Conservation (phyloP, 2,797 vertebrate genomes). For the Spinus pinus region DNA sequence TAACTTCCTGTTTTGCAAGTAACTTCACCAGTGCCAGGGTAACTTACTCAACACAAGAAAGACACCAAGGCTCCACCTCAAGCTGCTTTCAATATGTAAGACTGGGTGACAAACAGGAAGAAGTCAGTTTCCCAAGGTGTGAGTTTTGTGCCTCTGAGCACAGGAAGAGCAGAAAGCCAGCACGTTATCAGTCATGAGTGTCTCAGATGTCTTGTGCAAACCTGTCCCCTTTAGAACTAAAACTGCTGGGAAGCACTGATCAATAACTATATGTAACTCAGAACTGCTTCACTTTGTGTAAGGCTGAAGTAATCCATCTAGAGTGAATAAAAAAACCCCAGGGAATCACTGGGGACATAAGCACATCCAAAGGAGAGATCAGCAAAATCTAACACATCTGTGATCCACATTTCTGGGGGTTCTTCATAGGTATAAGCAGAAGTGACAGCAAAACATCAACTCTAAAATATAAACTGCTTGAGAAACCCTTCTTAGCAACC, state of each 20-base stretch:
- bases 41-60: not conserved
- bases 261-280: not conserved
- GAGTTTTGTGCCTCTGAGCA: not conserved
- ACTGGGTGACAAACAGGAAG: not conserved
- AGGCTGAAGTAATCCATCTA: not conserved
- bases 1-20: not conserved
- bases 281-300: not conserved
- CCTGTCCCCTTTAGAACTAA: not conserved
- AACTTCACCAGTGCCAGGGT: not conserved
- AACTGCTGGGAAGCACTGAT: not conserved
- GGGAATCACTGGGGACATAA: not conserved
- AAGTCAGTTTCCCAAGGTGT: not conserved
- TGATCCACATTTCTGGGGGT: rapidly evolving
- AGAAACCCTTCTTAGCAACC: not conserved
- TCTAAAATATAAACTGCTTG: not conserved
- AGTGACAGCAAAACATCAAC: not conserved
- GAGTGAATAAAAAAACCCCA: not conserved
- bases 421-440: not conserved
- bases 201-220: not conserved
- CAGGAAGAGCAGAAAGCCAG: not conserved
- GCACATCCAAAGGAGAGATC: not conserved
- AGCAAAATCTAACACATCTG: not conserved
- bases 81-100: not conserved
- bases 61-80: not conserved
- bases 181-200: not conserved